These are phyloP conservation scores for Buceros bicornis DNA, from an alignment of 2,797 vertebrate genomes.

Conservation along the genomic window DNA sequence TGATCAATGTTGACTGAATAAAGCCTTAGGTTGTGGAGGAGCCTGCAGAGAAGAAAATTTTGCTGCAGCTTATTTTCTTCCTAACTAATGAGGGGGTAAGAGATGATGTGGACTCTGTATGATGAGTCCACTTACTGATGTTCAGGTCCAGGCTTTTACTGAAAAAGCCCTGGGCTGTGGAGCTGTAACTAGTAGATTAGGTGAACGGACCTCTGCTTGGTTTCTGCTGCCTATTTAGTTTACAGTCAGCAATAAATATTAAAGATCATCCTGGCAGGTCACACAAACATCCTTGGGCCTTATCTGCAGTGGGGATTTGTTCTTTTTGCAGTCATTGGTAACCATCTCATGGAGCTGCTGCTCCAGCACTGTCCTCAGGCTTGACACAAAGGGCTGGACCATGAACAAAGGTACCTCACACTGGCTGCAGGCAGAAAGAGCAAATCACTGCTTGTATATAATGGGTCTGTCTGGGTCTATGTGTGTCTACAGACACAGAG, in stretches of 20 bases:
- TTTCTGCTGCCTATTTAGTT: not conserved
- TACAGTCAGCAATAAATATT: slow-evolving; percentile 16
- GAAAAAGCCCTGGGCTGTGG: not conserved
- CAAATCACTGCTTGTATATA: not conserved
- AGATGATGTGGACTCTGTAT: not conserved
- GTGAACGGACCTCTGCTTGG: not conserved
- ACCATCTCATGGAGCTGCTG: not conserved
- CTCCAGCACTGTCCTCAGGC: not conserved
- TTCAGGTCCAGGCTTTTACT: not conserved
- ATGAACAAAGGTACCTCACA: not conserved
- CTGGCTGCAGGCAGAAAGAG: not conserved
- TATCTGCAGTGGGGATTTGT: not conserved
- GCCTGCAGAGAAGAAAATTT: not conserved
- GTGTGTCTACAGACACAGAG: not conserved
- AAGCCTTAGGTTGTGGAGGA: not conserved
- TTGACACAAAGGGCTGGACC: rapidly evolving
- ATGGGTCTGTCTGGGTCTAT: not conserved
- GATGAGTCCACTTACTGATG: not conserved
- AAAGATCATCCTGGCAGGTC: not conserved
- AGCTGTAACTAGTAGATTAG: slow-evolving; percentile 28
- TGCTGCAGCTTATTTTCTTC: not conserved
- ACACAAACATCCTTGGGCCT: not conserved
- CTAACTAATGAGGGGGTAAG: not conserved
- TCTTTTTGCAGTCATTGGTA: not conserved
- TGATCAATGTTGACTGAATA: not conserved